Evolutionary conservation across 92 coral and sea anemone genomes (phyloP), one percentile per base, ranked within the genome.

Genomic region (Porites lobata): DNA sequence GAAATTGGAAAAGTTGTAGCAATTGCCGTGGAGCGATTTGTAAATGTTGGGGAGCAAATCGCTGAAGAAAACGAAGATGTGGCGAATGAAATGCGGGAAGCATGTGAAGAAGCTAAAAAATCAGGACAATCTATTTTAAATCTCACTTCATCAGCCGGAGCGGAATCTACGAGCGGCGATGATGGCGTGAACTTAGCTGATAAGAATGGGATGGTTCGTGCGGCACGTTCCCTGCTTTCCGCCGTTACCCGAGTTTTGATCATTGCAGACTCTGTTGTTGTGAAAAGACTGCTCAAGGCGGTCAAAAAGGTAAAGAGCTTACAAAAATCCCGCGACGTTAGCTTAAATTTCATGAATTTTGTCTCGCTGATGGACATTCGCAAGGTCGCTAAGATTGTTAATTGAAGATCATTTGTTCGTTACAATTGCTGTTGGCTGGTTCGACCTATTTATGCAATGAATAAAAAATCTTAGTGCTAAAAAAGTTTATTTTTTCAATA

Each of bases 1-100:
- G 96, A 89, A 26, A 94, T 98, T 62, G 98, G 99, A n/a, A 89
- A 90, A 88, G 88, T 89, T 63, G 94, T 98, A 38, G 88, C 89
- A 43, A 67, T 91, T 69, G 99, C 99, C 75, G 96, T 98, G 26
- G 87, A 90, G 9, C 89, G 92, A 78, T 98, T 98, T 92, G 99
- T 95, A 73, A 93, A 85, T 76, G 98, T 98, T 20, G 99, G 99
- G 13, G 98, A 98, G 70, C 98, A 98, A 88, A 98, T 98, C 8
- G 98, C 99, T 15, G 78, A 69, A 54, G 98, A 98, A 75, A 98
- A 96, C 81, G 94, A 96, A 56, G 99, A 98, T 18, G 94, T 98
- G 64, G 96, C 98, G 4, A 85, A 87, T 2, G 99, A 98, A 85
- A 98, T 98, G 99, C 88, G 89, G 62, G 96, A 91, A 76, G 98